Evolutionary conservation across 23 tunicate species (phyloP), one percentile per base, ranked within the genome.

Genomic region (Ascidia mentula): DNA sequence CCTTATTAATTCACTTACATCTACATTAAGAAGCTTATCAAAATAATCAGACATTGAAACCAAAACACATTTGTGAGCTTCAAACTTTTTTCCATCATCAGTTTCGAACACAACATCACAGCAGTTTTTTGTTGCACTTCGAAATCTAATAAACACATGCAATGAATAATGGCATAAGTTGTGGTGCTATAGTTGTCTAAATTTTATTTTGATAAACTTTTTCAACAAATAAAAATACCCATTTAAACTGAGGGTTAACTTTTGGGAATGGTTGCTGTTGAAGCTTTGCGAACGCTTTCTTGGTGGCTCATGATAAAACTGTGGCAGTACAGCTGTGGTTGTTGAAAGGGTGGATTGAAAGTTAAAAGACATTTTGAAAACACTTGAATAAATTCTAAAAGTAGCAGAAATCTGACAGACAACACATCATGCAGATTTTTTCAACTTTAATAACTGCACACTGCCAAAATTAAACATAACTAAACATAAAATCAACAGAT

Each of bases 21-120:
- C 65, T 20, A 9, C 13, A 9, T 53, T 53, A 28, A 53, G 24
- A 28, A 53, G 65, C 24, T 53, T 53, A 1, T 53, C 65, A 53
- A 53, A 53, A 53, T 53, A 53, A 53, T 53, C 65, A 20, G 65
- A 53, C 65, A 53, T 53, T 53, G 65, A 53, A 53, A 26, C 24
- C 65, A 53, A 53, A 53, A 53, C 65, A 53, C 65, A 53, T 53
- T 53, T 53, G 65, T 53, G 65, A 9, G 24, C 65, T 53, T 53
- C 65, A 53, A 53, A 53, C 24, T 53, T 53, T 53, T 53, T 28
- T 53, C 65, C 65, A 9, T 53, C 65, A 9, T 53, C 65, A 3
- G 13, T 28, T 53, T 53, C 65, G 28, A 53, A 9, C 65, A 53
- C 65, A 3, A 28, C 65, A 53, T 53, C 65, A 9, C 65, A 53